A percentile compares a stretch with the other conserved stretches of the same genome.
phyloP scores from a whole-genome alignment of 2,113 vertebrate species.

The Burhinus bistriatus region DNA sequence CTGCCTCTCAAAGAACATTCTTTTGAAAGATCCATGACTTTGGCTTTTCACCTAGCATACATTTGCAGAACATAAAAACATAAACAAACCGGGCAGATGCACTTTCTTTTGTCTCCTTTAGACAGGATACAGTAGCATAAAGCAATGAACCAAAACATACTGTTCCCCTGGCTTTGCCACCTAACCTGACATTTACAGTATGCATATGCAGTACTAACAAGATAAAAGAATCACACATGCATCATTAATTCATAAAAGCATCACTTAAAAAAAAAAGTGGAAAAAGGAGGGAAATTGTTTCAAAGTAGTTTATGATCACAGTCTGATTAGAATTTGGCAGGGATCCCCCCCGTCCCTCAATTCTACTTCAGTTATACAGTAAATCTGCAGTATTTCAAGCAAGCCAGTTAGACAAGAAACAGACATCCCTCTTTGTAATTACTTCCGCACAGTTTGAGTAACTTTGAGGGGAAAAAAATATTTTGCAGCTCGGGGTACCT shows the following conservation, averaged over 20 bases:
- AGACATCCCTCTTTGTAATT: not conserved
- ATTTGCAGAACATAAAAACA: not conserved
- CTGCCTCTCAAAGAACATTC: not conserved
- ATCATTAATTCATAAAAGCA: not conserved
- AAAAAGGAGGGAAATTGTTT: not conserved
- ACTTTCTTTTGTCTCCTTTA: not conserved
- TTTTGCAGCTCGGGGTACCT: not conserved
- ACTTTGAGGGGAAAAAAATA: not conserved
- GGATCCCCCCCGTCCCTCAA: not conserved
- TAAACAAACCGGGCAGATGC: not conserved
- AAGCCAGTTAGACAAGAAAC: not conserved
- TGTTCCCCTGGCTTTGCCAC: not conserved
- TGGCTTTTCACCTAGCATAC: not conserved
- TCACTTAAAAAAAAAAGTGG: not conserved
- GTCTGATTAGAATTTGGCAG: not conserved
- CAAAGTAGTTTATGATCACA: not conserved
- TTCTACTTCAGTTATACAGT: not conserved
- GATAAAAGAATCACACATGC: not conserved
- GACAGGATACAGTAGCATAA: not conserved
- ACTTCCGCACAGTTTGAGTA: not conserved
- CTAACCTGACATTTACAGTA: not conserved
- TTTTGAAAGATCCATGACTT: not conserved
- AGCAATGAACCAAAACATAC: not conserved
- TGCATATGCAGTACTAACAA: not conserved
- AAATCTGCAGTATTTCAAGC: not conserved